Base-by-base conservation (phyloP, 2,113 vertebrate species). In the Terrapene triunguis region DNA sequence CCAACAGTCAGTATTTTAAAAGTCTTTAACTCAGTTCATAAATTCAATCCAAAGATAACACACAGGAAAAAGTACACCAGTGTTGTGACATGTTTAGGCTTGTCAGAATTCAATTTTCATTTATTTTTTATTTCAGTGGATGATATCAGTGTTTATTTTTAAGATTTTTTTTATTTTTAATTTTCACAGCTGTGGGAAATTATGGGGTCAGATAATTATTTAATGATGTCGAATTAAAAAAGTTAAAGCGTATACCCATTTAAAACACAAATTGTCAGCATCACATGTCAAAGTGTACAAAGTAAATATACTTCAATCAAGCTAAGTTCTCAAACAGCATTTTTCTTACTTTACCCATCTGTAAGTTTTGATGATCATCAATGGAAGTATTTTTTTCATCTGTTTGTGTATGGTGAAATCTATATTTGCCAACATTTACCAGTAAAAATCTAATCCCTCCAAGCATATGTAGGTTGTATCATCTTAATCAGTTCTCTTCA, bases 11-110 rank as follows among this genome's bases (percentile, higher is more conserved):
- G 16, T 44, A 2, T 19, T 35, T 57, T 84, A n/a, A 57, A 78
- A 87, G 32, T 53, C 3, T 85, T 93, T 3, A 79, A 35, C 6
- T 57, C 9, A 0, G 0, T 42, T 79, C 13, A 1, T 6, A 65
- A 44, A 55, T 76, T 88, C 76, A 55, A 84, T 38, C 16, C 47
- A 0, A 74, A 78, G 19, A 27, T 88, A 55, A 84, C 79, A 29
- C 0, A 0, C 54, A 8, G 44, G 55, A 10, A 6, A n/a, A 1
- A 50, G 21, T 62, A 3, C 80, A 79, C 42, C 35, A 25, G 32
- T 32, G 22, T 11, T 44, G 1, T 42, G 42, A 86, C 11, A 47
- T 48, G 42, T 44, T 25, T 32, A n/a, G 62, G 62, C 62, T 69
- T 69, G 62, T 69, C 62, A n/a, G 32, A 69, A 19, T n/a, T 16